phyloP scores from a whole-genome alignment of 2,888 invertebrate species.

The Agriopis marginaria region DNA sequence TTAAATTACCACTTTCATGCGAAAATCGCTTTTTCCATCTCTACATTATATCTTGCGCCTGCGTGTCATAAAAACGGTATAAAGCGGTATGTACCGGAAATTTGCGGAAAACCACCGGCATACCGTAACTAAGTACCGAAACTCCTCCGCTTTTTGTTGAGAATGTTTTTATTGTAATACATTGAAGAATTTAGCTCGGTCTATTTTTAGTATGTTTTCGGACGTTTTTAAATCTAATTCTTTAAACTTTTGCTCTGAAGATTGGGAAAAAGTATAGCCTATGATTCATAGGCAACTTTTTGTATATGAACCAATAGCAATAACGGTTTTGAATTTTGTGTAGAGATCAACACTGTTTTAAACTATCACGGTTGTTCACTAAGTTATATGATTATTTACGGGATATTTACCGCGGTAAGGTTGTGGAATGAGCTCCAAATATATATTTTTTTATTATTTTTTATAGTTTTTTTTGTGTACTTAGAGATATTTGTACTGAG shows the following conservation, averaged over 20 bases:
- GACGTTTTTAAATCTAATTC: background rate
- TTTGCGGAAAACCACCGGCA: constrained; percentile 59
- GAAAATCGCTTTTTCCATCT: background rate
- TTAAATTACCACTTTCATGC: constrained; percentile 3
- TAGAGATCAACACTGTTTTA: too few relatives aligned
- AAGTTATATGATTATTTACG: too few relatives aligned
- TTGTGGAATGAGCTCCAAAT: too few relatives aligned
- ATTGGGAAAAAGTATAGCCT: too few relatives aligned
- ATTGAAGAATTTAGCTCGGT: constrained; percentile 14
- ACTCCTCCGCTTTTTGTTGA: constrained; percentile 27
- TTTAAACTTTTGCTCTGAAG: background rate
- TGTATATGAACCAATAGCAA: too few relatives aligned
- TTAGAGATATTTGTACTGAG: too few relatives aligned
- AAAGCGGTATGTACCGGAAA: constrained; percentile 50
- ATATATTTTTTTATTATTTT: too few relatives aligned
- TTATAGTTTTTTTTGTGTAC: too few relatives aligned
- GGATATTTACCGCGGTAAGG: too few relatives aligned
- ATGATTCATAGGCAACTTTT: too few relatives aligned
- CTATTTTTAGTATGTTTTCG: background rate
- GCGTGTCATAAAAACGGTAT: constrained; percentile 40
- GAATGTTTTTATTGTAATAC: constrained; percentile 6
- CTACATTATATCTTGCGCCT: constrained; percentile 11
- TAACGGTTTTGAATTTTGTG: too few relatives aligned
- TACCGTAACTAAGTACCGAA: constrained; percentile 54
- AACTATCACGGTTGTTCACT: too few relatives aligned